A percentile compares a stretch with the other conserved stretches of the same genome.
phyloP scores from a whole-genome alignment of 1,140 invertebrate genomes.

The Leucophenga varia region DNA sequence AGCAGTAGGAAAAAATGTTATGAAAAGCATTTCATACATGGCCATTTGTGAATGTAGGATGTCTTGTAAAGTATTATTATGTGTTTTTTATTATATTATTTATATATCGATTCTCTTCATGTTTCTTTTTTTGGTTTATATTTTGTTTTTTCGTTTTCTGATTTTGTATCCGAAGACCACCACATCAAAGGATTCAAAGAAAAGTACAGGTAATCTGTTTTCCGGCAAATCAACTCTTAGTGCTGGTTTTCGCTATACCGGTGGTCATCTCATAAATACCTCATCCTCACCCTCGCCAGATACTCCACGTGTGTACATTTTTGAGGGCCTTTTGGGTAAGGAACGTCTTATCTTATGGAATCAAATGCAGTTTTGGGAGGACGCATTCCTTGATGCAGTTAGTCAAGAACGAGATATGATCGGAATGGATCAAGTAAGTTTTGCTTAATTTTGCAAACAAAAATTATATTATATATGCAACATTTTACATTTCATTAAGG shows the following conservation, averaged over 20 bases:
- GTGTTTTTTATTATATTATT: no score
- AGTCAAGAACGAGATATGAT: conserved; percentile 99
- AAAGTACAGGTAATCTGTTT: conserved; percentile 81
- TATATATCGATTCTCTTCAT: no score
- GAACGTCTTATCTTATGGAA: conserved; percentile 90
- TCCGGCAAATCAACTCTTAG: conserved; percentile 90
- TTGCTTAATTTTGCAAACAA: neutral
- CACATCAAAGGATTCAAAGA: conserved; percentile 63
- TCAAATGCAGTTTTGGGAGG: conserved; percentile 99
- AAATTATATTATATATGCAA: neutral
- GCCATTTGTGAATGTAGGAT: no score
- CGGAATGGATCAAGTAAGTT: conserved; percentile 90
- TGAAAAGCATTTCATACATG: no score
- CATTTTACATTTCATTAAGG: conserved; percentile 50
- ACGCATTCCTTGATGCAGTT: conserved; percentile 97
- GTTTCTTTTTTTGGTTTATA: no score
- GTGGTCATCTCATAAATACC: conserved; percentile 82
- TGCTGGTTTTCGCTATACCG: conserved; percentile 84
- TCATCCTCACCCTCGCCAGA: conserved; percentile 83
- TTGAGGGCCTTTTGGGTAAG: conserved; percentile 76
- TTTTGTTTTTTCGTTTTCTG: no score
- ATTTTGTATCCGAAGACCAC: conserved; percentile 46
- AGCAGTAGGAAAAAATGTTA: no score
- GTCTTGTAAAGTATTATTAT: no score
- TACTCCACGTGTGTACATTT: conserved; percentile 84